Evolutionary conservation across 2,888 invertebrate species (phyloP).

Genomic region (Chalcis sispes): DNA sequence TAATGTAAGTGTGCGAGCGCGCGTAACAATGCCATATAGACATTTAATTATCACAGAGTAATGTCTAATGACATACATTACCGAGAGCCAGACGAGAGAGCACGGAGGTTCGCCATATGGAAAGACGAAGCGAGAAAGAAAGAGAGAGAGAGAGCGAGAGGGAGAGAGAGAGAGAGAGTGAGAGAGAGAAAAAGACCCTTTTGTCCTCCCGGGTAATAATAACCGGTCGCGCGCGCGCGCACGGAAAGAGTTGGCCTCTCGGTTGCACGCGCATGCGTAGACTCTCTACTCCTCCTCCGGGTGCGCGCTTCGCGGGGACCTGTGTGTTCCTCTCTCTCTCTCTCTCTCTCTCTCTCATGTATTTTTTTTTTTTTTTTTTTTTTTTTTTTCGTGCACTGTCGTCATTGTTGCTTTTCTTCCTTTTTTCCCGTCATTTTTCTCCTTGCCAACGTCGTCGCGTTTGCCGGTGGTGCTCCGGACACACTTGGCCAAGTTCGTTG

Average conservation of each 20-base stretch:
- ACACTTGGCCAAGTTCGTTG: too few relatives aligned
- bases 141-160: conserved; percentile 54
- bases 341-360: conserved; percentile 8
- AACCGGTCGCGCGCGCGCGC: conserved; percentile 64
- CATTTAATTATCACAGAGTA: conserved; percentile 77
- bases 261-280: conserved; percentile 65
- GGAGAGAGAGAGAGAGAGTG: conserved; percentile 73
- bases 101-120: conserved; percentile 73
- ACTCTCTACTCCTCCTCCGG: conserved; percentile 61
- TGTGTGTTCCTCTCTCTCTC: conserved; percentile 14
- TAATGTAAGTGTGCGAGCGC: conserved; percentile 71
- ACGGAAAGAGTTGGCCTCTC: conserved; percentile 71
- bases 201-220: conserved; percentile 70
- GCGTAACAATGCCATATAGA: conserved; percentile 75
- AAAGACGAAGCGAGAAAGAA: conserved; percentile 56
- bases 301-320: conserved; percentile 62
- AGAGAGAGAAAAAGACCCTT: conserved; percentile 60
- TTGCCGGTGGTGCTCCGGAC: too few relatives aligned
- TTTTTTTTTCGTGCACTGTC: conserved; percentile 17
- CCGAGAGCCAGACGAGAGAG: conserved; percentile 57
- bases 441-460: neutral
- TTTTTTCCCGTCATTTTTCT: conserved; percentile 45
- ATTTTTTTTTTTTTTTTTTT: conserved; percentile 33
- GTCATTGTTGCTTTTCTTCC: conserved; percentile 58
- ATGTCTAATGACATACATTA: conserved; percentile 76